Evolutionary conservation across 2,797 vertebrate species (phyloP), one percentile per base, ranked within the genome.

Genomic region (Molossus alvarezi): DNA sequence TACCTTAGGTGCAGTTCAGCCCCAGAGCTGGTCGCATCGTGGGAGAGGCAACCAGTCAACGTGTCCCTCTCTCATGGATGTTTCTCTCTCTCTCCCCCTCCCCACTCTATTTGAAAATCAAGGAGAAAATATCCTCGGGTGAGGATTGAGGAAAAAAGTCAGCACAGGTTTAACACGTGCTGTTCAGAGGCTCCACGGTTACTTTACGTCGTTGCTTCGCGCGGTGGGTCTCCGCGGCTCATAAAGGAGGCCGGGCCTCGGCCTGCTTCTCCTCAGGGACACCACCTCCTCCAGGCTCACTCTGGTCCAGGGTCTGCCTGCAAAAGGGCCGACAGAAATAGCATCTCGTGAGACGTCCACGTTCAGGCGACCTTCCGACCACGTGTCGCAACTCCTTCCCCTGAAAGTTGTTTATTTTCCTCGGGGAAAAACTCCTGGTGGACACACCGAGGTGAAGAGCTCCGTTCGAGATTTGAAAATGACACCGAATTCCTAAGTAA

Each of bases 381-480:
- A 75, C 17, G 20, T 15, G 23, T 3, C 17, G 13, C 10, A 64
- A 4, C 1, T 75, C 51, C 51, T 69, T 77, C 55, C 11, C 33
- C 41, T 92, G 33, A 82, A 58, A 73, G 9, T 17, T 15, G 69
- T 3, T 92, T 6, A 18, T 82, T 92, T 94, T n/a, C 45, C 67
- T 60, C 33, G 89, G 77, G 29, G 7, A 72, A 62, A 48, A 23
- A n/a, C 7, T 83, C n/a, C 29, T n/a, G 69, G 10, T 3, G 23
- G 21, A 65, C 48, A 75, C 48, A 55, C 21, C 29, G 21, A 65
- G 12, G 27, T 65, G 37, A 58, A 53, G 10, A 80, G 65, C 60
- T 95, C 3, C 53, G 29, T 65, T 80, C 55, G 37, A 51, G 60
- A 69, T 95, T 65, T 90, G 37, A 11, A 84, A 71, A 88, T 10